Evolutionary conservation across 1,140 invertebrate species (phyloP).

Genomic region (Drosophila erecta): DNA sequence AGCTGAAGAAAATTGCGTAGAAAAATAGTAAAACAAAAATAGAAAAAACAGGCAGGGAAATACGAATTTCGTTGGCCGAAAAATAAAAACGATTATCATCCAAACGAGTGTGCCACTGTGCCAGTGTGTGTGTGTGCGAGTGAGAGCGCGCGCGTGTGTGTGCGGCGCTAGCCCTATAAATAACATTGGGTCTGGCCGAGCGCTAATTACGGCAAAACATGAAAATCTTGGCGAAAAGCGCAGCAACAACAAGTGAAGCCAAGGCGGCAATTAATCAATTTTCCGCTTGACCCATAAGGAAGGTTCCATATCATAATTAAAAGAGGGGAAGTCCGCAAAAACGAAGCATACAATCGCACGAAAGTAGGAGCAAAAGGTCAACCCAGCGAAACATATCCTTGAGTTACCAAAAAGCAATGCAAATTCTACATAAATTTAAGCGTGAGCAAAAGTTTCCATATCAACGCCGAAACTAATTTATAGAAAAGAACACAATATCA

Average conservation of each 20-base stretch:
- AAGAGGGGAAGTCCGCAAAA: constrained; percentile 10
- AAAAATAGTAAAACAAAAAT: constrained; percentile 20
- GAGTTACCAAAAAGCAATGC: not conserved
- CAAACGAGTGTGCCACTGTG: constrained; percentile 20
- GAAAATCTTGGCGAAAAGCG: constrained; percentile 74
- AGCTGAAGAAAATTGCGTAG: constrained; percentile 38
- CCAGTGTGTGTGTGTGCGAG: constrained; percentile 15
- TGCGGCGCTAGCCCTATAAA: constrained; percentile 58
- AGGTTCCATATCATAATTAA: constrained; percentile 65
- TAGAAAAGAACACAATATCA: not conserved
- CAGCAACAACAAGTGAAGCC: constrained; percentile 32
- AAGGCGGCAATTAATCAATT: constrained; percentile 77
- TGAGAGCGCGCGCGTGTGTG: constrained; percentile 5
- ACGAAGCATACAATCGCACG: constrained; percentile 13
- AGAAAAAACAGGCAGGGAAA: constrained; percentile 27
- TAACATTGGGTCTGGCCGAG: constrained; percentile 60
- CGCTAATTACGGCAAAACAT: constrained; percentile 80
- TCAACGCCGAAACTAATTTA: constrained; percentile 4
- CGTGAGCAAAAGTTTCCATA: constrained; percentile 1
- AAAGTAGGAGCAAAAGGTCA: constrained; percentile 18
- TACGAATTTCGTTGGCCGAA: constrained; percentile 20
- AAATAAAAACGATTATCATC: constrained; percentile 76
- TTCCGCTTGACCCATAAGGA: constrained; percentile 75
- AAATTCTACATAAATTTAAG: too few relatives aligned
- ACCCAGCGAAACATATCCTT: constrained; percentile 16